A percentile compares a stretch with the other conserved stretches of the same genome.
Conservation (phyloP, 2,888 invertebrate species). For the Drosophila melanosoma region DNA sequence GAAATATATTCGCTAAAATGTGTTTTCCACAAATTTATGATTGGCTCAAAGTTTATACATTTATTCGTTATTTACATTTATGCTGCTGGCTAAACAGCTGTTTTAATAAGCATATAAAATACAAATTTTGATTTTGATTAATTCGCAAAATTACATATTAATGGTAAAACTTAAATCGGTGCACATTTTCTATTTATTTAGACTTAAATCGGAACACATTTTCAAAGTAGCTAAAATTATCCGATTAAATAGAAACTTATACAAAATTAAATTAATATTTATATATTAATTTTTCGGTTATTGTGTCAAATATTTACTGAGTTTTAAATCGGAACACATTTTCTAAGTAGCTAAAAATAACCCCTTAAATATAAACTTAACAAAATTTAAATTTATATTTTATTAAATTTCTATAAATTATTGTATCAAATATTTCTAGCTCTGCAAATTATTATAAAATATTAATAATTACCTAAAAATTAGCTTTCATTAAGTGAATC, state of each 20-base stretch:
- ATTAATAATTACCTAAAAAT: background rate
- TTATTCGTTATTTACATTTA: background rate
- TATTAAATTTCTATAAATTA: background rate
- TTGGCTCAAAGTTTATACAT: conserved; percentile 23
- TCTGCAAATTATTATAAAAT: background rate
- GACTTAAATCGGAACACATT: too few relatives aligned
- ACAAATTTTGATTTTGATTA: background rate
- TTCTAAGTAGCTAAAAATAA: background rate
- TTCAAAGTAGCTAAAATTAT: too few relatives aligned
- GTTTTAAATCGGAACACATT: background rate
- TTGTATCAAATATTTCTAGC: background rate
- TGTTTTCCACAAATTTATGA: conserved; percentile 24
- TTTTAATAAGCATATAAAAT: background rate
- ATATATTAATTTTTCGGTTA: too few relatives aligned
- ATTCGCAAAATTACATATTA: too few relatives aligned
- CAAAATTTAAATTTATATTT: background rate
- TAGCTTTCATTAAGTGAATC: background rate
- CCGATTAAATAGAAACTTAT: too few relatives aligned
- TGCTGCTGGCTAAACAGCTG: background rate
- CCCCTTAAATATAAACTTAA: too few relatives aligned
- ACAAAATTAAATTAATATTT: too few relatives aligned
- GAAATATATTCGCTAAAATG: conserved; percentile 17
- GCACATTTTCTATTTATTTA: too few relatives aligned
- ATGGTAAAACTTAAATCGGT: too few relatives aligned
- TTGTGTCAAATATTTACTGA: too few relatives aligned